Percentiles rank a stretch among this genome's conserved stretches.
These are phyloP conservation scores for Lacanobia oleracea DNA, from an alignment of 2,888 invertebrate species.

Conservation along the genomic window DNA sequence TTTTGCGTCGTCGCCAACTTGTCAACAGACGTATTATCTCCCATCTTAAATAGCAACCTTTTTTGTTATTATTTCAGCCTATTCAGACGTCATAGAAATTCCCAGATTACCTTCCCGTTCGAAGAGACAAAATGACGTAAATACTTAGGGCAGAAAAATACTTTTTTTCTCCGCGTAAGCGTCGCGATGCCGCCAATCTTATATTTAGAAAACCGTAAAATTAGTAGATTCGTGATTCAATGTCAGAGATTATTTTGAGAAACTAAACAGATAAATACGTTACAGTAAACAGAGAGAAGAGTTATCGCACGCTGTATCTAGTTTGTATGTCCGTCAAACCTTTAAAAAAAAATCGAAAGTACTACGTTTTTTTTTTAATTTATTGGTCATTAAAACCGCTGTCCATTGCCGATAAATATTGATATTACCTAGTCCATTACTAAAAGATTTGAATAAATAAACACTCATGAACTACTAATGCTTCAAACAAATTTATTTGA, in stretches of 20 bases:
- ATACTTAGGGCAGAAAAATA: slow-evolving; percentile 45
- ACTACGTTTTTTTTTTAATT: background rate
- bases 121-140: slow-evolving; percentile 44
- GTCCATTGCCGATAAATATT: slow-evolving; percentile 7
- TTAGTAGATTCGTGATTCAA: slow-evolving; percentile 75
- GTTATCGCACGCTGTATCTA: slow-evolving; percentile 41
- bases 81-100: slow-evolving; percentile 29
- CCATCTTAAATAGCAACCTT: slow-evolving; percentile 2
- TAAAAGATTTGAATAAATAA: slow-evolving; percentile 34
- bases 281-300: slow-evolving; percentile 62
- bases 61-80: slow-evolving; percentile 19
- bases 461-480: slow-evolving; percentile 3
- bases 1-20: slow-evolving; percentile 15
- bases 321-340: slow-evolving; percentile 17
- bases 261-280: slow-evolving; percentile 73
- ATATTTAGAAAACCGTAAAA: slow-evolving; percentile 69
- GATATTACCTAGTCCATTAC: background rate
- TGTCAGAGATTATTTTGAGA: slow-evolving; percentile 79
- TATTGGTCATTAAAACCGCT: background rate
- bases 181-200: slow-evolving; percentile 54
- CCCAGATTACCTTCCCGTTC: slow-evolving; percentile 14
- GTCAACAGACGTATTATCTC: slow-evolving; percentile 7
- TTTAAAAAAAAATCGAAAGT: background rate
- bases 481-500: background rate
- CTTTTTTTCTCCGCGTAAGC: slow-evolving; percentile 43